phyloP scores from a whole-genome alignment of 2,888 invertebrate genomes.

The Caenorhabditis japonica region DNA sequence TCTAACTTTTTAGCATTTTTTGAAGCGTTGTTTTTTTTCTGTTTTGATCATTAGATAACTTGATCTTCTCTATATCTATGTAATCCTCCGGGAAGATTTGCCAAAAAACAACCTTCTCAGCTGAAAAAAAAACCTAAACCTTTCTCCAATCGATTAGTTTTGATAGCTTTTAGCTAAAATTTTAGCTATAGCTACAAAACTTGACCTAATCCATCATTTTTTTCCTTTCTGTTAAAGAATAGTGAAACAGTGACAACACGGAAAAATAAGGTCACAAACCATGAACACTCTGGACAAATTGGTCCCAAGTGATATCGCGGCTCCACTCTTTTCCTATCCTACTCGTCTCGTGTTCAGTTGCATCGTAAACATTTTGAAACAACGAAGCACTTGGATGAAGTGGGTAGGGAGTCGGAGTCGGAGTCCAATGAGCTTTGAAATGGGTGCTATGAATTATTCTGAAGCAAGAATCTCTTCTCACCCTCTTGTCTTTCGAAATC shows the following conservation, averaged over 20 bases:
- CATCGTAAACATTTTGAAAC: conserved; percentile 52
- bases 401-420: no score
- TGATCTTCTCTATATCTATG: no score
- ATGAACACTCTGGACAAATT: conserved; percentile 27
- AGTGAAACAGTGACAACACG: conserved; percentile 34
- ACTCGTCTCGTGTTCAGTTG: conserved; percentile 33
- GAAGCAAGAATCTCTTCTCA: conserved; percentile 50
- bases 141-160: conserved; percentile 13
- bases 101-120: no score
- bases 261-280: conserved; percentile 26
- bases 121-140: conserved; percentile 21
- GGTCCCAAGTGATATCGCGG: conserved; percentile 12
- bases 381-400: conserved; percentile 35
- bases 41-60: no score
- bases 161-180: no score
- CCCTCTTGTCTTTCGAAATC: conserved; percentile 29
- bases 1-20: no score
- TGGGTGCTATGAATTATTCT: conserved; percentile 52
- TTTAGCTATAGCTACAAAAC: conserved; percentile 20
- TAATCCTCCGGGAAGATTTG: no score
- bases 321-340: conserved; percentile 22
- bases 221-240: no score
- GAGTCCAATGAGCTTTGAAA: conserved; percentile 46
- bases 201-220: conserved; percentile 38
- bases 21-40: no score